Base-by-base conservation (phyloP, 2,797 vertebrate species). In the Hemibagrus guttatus region DNA sequence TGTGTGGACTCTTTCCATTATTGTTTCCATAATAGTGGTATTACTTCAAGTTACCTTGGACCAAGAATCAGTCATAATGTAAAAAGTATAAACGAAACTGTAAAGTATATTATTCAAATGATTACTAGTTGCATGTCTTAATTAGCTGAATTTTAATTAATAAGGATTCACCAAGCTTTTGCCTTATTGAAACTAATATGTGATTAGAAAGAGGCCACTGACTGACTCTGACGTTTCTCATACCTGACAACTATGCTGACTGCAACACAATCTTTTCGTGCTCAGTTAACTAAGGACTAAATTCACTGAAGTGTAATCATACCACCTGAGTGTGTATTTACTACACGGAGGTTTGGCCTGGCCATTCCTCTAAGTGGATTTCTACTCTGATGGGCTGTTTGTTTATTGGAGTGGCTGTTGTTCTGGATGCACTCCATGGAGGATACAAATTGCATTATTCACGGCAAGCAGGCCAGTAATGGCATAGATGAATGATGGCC, bases 391-490 rank as follows among this genome's bases (percentile, higher is more conserved):
- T 94, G 90, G 91, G 92, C 93, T 93, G 93, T 94, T 95, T 95
- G 94, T 95, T 95, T 95, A 95, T 94, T 93, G 92, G 93, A 95
- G 93, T 93, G 92, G 92, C 93, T 93, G 94, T 95, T 95, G 94
- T 95, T 94, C 93, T 95, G 94, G 94, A 95, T 95, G 93, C 93
- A 93, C 94, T 95, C 95, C 95, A 95, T 93, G 93, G 94, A 95
- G 94, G 94, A 95, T 95, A 95, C 95, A 95, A 95, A 96, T 95
- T 95, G 92, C 93, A 96, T 96, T 95, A 96, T 95, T 95, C 95
- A 95, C 93, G 92, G 94, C 91, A 93, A 94, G 93, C 92, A 92
- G 93, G 93, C 93, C 90, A 91, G 93, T 95, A 95, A 95, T 95
- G 94, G 94, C 93, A 91, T 91, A 92, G 90, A 94, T 95, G 95